phyloP scores from a whole-genome alignment of 2,888 invertebrate species.

The Exocentrus adspersus region DNA sequence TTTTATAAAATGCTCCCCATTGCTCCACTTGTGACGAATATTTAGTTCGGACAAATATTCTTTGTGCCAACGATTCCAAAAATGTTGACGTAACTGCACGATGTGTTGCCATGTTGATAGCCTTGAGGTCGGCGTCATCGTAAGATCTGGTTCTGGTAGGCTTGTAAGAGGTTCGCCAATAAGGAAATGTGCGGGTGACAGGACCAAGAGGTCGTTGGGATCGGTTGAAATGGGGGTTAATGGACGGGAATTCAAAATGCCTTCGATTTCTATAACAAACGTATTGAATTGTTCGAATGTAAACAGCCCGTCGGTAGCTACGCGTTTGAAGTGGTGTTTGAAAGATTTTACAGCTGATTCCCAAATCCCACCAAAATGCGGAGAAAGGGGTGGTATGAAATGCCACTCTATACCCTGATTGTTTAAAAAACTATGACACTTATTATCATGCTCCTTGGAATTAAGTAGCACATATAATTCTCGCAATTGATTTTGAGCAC shows the following conservation, averaged over 20 bases:
- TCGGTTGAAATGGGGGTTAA: not conserved
- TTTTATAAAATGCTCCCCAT: no score
- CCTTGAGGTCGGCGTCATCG: no score
- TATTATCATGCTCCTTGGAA: not conserved
- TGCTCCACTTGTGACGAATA: not conserved
- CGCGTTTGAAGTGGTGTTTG: not conserved
- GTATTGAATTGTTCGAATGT: not conserved
- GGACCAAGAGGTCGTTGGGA: not conserved
- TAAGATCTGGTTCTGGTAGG: not conserved
- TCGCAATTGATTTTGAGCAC: not conserved
- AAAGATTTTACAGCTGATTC: not conserved
- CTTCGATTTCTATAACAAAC: not conserved
- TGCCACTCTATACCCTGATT: constrained; percentile 5
- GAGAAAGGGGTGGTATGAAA: constrained; percentile 3
- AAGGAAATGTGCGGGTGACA: not conserved
- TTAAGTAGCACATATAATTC: not conserved
- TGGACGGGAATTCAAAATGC: not conserved
- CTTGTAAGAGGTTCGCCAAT: not conserved
- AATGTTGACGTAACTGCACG: not conserved
- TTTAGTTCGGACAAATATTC: not conserved
- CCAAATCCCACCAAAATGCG: constrained; percentile 10
- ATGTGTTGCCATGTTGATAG: not conserved
- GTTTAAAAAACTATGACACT: not conserved
- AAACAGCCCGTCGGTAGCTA: not conserved
- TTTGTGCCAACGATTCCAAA: not conserved